Conservation (phyloP, 2,888 invertebrate genomes). For the Ophioninae sp. region DNA sequence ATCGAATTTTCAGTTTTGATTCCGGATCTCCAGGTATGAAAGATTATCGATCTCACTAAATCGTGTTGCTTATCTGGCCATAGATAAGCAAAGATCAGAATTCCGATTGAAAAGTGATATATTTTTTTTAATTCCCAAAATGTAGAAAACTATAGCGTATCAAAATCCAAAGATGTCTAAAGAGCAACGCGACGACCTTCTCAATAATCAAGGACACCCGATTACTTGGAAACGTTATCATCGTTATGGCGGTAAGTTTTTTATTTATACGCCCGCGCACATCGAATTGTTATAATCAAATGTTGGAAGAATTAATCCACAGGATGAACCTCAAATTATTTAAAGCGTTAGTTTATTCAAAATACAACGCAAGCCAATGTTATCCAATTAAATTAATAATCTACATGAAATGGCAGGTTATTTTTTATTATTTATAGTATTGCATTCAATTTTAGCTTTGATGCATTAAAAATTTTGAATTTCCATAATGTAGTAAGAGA, state of each 20-base stretch:
- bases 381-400: too few species aligned
- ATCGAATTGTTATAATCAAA: too few species aligned
- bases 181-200: slow-evolving; percentile 84
- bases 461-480: too few species aligned
- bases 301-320: too few species aligned
- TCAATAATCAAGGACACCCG: slow-evolving; percentile 84
- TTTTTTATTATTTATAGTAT: too few species aligned
- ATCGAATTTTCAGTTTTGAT: slow-evolving; percentile 87
- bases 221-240: slow-evolving; percentile 89
- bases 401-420: too few species aligned
- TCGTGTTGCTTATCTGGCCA: too few species aligned
- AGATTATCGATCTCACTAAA: neutral
- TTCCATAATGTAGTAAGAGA: too few species aligned
- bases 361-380: too few species aligned
- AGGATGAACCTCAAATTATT: too few species aligned
- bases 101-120: neutral
- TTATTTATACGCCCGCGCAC: neutral
- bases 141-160: slow-evolving; percentile 85
- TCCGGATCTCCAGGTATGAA: slow-evolving; percentile 86
- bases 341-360: too few species aligned
- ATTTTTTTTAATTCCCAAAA: neutral
- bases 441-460: too few species aligned
- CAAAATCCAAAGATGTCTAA: slow-evolving; percentile 86
- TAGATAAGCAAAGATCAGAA: neutral
- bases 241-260: slow-evolving; percentile 82